phyloP scores from a whole-genome alignment of 1,140 invertebrate species.

The Euglossa dilemma region DNA sequence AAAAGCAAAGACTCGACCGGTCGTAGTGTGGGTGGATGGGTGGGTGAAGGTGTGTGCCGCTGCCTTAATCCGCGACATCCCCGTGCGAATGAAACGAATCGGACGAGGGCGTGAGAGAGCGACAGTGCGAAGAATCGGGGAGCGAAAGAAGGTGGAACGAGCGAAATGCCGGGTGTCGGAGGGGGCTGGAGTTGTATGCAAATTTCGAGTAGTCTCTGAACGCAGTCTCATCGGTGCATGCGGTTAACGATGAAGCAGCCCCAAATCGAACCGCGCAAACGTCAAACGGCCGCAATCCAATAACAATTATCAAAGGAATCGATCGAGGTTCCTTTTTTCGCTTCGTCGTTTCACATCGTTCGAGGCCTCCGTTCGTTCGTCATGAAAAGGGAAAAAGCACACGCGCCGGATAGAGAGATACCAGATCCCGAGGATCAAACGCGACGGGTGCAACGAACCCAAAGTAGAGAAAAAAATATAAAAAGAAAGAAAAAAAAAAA shows the following conservation, averaged over 20 bases:
- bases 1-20: conserved; percentile 6
- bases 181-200: background rate
- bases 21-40: no score
- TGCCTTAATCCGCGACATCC: background rate
- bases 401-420: conserved; percentile 20
- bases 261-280: conserved; percentile 16
- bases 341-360: conserved; percentile 42
- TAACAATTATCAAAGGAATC: conserved; percentile 10
- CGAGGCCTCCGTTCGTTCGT: conserved; percentile 46
- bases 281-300: conserved; percentile 6
- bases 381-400: background rate
- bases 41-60: no score
- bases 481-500: conserved; percentile 33
- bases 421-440: background rate
- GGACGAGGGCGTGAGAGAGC: no score
- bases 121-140: no score
- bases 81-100: background rate
- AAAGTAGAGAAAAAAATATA: background rate
- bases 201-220: background rate
- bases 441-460: conserved; percentile 39
- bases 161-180: background rate
- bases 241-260: conserved; percentile 44
- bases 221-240: conserved; percentile 28
- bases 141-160: background rate
- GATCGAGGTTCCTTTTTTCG: conserved; percentile 32